phyloP scores from a whole-genome alignment of 2,113 vertebrate genomes.

The Pygoscelis adeliae region DNA sequence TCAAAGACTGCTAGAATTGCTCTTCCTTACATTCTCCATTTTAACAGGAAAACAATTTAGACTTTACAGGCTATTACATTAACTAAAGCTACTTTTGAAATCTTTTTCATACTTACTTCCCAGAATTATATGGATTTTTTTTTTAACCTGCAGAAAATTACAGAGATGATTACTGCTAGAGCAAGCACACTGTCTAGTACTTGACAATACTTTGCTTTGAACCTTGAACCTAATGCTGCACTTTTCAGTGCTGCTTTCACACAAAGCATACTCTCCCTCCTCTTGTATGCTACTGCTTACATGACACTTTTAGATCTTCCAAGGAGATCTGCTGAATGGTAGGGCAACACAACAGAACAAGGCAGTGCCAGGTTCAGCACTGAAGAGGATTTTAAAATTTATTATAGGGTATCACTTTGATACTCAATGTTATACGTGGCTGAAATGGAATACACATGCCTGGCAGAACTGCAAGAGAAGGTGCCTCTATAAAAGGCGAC shows the following conservation, averaged over 20 bases:
- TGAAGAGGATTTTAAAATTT: constrained; percentile 28
- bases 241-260: not conserved
- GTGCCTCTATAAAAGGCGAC: not conserved
- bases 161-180: not conserved
- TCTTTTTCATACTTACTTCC: not conserved
- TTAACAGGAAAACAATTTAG: not conserved
- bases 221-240: not conserved
- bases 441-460: not conserved
- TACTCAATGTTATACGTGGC: not conserved
- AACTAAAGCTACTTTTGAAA: not conserved
- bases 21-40: not conserved
- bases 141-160: not conserved
- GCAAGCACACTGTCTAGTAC: not conserved
- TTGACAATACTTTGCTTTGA: not conserved
- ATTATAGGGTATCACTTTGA: not conserved
- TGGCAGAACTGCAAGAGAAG: not conserved
- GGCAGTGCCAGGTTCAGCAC: not conserved
- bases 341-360: not conserved
- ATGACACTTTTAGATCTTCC: not conserved
- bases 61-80: not conserved
- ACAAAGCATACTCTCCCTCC: not conserved
- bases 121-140: not conserved
- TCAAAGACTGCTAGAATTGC: not conserved
- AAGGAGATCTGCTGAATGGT: not conserved
- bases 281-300: not conserved